Base-by-base conservation (phyloP, 2,113 vertebrate species). In the Percopsis transmontana region DNA sequence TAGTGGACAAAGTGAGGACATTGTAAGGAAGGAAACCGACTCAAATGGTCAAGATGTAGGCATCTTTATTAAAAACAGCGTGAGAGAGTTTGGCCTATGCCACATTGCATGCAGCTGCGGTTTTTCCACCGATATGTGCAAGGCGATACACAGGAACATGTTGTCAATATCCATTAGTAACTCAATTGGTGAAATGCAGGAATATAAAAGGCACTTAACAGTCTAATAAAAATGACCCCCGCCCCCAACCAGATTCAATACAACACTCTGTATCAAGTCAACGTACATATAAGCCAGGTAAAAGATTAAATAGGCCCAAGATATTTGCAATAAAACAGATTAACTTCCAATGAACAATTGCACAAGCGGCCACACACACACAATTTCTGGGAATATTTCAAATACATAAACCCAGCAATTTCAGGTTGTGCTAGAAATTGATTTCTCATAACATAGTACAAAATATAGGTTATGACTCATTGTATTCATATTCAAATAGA, bases 121-220 rank as follows among this genome's bases (percentile, higher is more conserved):
- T 74, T 52, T 52, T 50, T 58, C 67, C 59, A 81, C 51, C 57
- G 79, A 53, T 6, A 66, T 65, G 54, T 27, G 45, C 76, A 58
- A 71, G 69, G 72, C 40, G 74, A 79, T 70, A 62, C 50, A 56
- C 68, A n/a, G n/a, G n/a, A n/a, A n/a, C n/a, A 4, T 5, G 27
- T 33, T 33, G 27, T 33, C 27, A 33, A 33, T 33, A 33, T 33
- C 27, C 5, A 51, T 18, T 20, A 60, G 64, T 76, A 74, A 66
- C 57, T 15, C 15, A 38, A 42, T 66, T 14, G 19, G 63, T 73
- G 57, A 82, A 87, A 82, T 21, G 47, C 42, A 56, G 38, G 68
- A 85, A 72, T 64, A 79, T 51, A 81, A 76, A 87, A 91, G 91
- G 91, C 92, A 92, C 90, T 90, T 88, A 53, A 55, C 53, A 72